Conservation (phyloP, 2,797 vertebrate species). For the Sebastes glaucus region DNA sequence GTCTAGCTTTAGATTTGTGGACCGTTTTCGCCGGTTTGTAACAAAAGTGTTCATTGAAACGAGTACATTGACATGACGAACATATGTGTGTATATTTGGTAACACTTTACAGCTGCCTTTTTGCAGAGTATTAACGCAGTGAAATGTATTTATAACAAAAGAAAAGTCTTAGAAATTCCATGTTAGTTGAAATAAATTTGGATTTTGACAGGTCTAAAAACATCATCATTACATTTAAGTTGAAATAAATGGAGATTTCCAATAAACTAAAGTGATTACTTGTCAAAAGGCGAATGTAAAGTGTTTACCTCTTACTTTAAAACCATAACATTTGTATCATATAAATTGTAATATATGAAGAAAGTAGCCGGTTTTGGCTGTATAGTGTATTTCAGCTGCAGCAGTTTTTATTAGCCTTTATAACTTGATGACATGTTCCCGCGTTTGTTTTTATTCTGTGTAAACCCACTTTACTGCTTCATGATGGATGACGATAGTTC, state of each 20-base stretch:
- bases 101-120: slow-evolving; percentile 19
- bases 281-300: neutral
- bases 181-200: neutral
- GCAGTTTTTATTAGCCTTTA: slow-evolving; percentile 12
- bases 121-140: neutral
- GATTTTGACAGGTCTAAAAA: neutral
- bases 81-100: neutral
- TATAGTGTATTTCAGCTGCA: slow-evolving; percentile 27
- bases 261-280: neutral
- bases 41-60: neutral
- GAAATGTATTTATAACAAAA: neutral
- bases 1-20: slow-evolving; percentile 11
- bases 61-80: neutral
- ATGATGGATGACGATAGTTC: neutral
- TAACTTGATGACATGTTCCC: slow-evolving; percentile 7
- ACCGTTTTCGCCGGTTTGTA: slow-evolving; percentile 9
- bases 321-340: slow-evolving; percentile 35
- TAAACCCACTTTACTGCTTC: slow-evolving; percentile 12
- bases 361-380: slow-evolving; percentile 10
- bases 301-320: neutral
- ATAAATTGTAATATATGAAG: slow-evolving; percentile 44
- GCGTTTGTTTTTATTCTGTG: slow-evolving; percentile 27
- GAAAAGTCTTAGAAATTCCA: neutral
- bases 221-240: neutral
- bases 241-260: neutral